Evolutionary conservation across 2,888 invertebrate genomes (phyloP), one percentile per base, ranked within the genome.

Genomic region (Lithophane semibrunnea): DNA sequence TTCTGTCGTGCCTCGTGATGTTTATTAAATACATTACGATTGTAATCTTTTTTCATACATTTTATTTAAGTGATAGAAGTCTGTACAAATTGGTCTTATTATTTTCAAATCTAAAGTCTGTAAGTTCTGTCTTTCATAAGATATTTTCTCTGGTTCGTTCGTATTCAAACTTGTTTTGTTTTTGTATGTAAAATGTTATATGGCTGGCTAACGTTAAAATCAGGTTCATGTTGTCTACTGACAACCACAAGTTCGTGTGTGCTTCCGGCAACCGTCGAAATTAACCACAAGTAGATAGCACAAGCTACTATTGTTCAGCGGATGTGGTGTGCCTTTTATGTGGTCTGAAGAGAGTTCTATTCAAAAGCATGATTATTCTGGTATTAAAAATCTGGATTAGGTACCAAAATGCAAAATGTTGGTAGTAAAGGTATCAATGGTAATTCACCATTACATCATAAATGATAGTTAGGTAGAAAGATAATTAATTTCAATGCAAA

Each of bases 401-500:
- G 37, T 37, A 24, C 16, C 12, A 63, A 75, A 16, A 63, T 58
- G n/a, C 29, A 37, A 52, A 42, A n/a, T 52, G 37, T 44, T 63
- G 44, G 1, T 58, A 64, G 8, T 21, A 60, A 47, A 65, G 24
- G 42, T 58, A 24, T 12, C 1, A 18, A 42, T 21, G 21, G 24
- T 68, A 60, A 60, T 60, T 80, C 60, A 60, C 37, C 13, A 37
- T 64, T 76, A n/a, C 63, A 58, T 16, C 44, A 79, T 60, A 47
- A 80, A 67, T 71, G 54, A 61, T 64, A 65, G 47, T 69, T 66
- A 52, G 61, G 58, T 49, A 37, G 24, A 37, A n/a, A 49, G 44
- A 56, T 82, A 65, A 82, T 72, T 72, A 68, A 74, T 74, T 79
- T 76, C 44, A 70, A 77, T 65, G 52, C 73, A 77, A 80, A 84